phyloP scores from a whole-genome alignment of 2,797 vertebrate genomes.

The Phaenicophaeus curvirostris region DNA sequence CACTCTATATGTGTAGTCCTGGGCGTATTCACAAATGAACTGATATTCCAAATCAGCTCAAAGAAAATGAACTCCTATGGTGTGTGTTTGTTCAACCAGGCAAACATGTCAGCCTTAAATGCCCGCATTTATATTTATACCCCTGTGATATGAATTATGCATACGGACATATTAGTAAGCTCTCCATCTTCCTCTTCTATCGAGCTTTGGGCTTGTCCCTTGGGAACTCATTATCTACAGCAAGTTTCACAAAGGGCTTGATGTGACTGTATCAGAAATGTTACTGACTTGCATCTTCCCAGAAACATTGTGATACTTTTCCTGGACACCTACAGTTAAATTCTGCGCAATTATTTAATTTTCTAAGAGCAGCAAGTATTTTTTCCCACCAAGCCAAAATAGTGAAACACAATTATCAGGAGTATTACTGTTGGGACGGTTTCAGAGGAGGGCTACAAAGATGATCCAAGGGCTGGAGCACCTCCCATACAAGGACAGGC shows the following conservation, averaged over 20 bases:
- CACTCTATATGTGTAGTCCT: not conserved
- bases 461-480: too few species aligned
- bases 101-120: not conserved
- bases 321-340: not conserved
- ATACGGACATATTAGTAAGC: not conserved
- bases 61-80: not conserved
- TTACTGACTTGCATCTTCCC: conserved; percentile 17
- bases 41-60: not conserved
- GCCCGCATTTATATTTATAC: conserved; percentile 21
- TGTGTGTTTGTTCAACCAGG: not conserved
- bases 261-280: conserved; percentile 7
- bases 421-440: not conserved
- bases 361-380: not conserved
- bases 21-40: not conserved
- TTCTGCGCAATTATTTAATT: not conserved
- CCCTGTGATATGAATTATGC: conserved; percentile 40
- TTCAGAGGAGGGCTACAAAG: too few species aligned
- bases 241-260: not conserved
- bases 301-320: conserved; percentile 21
- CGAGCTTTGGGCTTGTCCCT: not conserved
- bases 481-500: too few species aligned
- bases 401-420: not conserved
- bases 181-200: not conserved
- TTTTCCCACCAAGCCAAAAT: not conserved
- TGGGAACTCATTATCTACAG: conserved; percentile 54